Base-by-base conservation (phyloP, 2,888 invertebrate genomes). In the Hedychridium roseum region DNA sequence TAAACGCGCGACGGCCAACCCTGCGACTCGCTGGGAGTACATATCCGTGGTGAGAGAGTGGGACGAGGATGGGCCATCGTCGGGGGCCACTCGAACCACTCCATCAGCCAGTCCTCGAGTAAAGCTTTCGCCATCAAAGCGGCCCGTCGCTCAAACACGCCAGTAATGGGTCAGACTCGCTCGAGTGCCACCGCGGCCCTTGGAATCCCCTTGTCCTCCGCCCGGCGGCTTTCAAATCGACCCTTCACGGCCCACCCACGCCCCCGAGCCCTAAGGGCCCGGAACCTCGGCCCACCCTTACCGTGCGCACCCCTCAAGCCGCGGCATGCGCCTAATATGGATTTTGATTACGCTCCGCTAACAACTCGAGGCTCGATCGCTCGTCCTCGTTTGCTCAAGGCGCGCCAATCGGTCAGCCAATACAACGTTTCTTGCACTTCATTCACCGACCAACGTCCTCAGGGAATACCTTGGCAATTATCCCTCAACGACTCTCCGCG, bases 91-190 rank as follows among this genome's bases (percentile, higher is more conserved):
- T 64, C 45, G 54, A 54, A 59, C 58, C 51, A 70, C 72, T 74
- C 66, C 69, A 73, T 72, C 70, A 71, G 66, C 61, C 62, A 65
- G 60, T 67, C 51, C 68, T 72, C 68, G 64, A 73, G 70, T 54
- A 58, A 66, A 63, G 66, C 64, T 65, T 66, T 54, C 61, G 66
- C 65, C 70, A 71, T 73, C 73, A 73, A 73, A 73, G 73, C 66
- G 58, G 54, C 55, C 62, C 62, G 63, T 66, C 65, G 60, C 65
- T 71, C 73, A 73, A 73, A 71, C 68, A 67, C 63, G 64, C 64
- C 59, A 56, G 66, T 71, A 71, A 73, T 71, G 71, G 68, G 57
- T 68, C 63, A 69, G 64, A 65, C 64, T 64, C 57, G 57, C 58
- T 64, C 54, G 51, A 69, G 67, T 56, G 45, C 60, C 54, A 49